Evolutionary conservation across 2,888 invertebrate species (phyloP).

Genomic region (Cheiracanthium punctorium): DNA sequence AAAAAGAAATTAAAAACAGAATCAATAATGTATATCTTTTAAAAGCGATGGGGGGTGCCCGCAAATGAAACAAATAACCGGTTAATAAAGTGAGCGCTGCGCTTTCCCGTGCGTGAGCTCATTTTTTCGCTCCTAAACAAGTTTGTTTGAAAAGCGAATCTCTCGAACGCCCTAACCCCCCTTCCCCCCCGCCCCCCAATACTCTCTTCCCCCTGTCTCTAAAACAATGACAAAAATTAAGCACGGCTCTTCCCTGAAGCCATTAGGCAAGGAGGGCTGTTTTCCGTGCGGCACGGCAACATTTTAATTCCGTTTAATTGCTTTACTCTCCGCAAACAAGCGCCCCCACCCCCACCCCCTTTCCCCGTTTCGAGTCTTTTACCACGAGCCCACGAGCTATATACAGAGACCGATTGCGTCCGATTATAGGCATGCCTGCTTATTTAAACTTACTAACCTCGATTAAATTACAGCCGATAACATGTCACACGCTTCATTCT

Average conservation of each 20-base stretch:
- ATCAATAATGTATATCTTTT: constrained; percentile 68
- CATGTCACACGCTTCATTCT: background rate
- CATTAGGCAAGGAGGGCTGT: background rate
- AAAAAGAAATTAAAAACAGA: constrained; percentile 60
- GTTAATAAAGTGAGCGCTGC: constrained; percentile 47
- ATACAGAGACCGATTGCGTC: background rate
- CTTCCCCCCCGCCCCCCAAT: background rate
- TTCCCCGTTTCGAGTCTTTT: too few species aligned
- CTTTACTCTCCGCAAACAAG: background rate
- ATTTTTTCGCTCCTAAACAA: constrained; percentile 29
- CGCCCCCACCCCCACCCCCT: background rate
- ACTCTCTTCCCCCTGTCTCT: background rate
- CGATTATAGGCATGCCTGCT: background rate
- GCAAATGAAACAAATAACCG: constrained; percentile 64
- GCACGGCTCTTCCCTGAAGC: constrained; percentile 6
- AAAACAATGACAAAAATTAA: constrained; percentile 36
- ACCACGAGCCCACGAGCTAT: background rate
- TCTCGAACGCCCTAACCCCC: constrained; percentile 2
- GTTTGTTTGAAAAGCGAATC: constrained; percentile 38
- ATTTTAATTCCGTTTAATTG: constrained; percentile 42
- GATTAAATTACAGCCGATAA: constrained; percentile 1
- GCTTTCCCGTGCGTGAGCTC: background rate
- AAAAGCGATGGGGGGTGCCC: constrained; percentile 23
- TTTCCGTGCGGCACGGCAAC: constrained; percentile 37
- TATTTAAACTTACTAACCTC: background rate